Evolutionary conservation across 2,888 invertebrate genomes (phyloP).

Genomic region (Dasysyrphus tricinctus): DNA sequence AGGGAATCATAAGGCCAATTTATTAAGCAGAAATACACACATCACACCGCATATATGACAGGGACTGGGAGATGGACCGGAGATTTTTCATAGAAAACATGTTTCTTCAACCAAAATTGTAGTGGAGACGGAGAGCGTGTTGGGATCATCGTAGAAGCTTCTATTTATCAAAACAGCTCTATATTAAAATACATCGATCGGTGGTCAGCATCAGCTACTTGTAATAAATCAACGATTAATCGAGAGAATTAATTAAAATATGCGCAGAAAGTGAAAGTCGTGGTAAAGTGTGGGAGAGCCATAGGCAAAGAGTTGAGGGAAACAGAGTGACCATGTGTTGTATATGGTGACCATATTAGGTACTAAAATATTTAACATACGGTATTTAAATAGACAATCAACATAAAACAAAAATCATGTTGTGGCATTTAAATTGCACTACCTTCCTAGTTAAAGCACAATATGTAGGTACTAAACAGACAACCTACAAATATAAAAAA

Average conservation of each 20-base stretch:
- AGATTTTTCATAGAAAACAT: constrained; percentile 18
- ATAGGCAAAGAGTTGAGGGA: neutral
- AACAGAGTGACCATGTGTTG: neutral
- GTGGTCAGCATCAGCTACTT: constrained; percentile 73
- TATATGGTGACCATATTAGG: neutral
- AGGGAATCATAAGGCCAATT: constrained; percentile 15
- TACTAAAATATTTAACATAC: neutral
- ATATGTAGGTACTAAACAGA: too few species aligned
- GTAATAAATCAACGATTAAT: constrained; percentile 81
- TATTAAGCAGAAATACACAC: neutral
- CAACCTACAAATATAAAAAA: too few species aligned
- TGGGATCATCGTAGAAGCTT: constrained; percentile 40
- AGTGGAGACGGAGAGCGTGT: constrained; percentile 16
- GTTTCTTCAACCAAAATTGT: constrained; percentile 9
- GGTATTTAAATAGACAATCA: neutral
- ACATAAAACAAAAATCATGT: neutral
- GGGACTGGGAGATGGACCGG: constrained; percentile 38
- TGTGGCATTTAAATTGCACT: too few species aligned
- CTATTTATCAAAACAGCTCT: neutral
- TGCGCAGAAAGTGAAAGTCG: constrained; percentile 38
- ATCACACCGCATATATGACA: neutral
- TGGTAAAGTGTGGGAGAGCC: neutral
- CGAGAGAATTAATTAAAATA: constrained; percentile 82
- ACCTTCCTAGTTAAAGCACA: too few species aligned
- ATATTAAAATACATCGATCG: constrained; percentile 48